Percentiles rank a stretch among this genome's conserved stretches.
Conservation (phyloP, 2,797 vertebrate genomes). For the Tadarida brasiliensis region DNA sequence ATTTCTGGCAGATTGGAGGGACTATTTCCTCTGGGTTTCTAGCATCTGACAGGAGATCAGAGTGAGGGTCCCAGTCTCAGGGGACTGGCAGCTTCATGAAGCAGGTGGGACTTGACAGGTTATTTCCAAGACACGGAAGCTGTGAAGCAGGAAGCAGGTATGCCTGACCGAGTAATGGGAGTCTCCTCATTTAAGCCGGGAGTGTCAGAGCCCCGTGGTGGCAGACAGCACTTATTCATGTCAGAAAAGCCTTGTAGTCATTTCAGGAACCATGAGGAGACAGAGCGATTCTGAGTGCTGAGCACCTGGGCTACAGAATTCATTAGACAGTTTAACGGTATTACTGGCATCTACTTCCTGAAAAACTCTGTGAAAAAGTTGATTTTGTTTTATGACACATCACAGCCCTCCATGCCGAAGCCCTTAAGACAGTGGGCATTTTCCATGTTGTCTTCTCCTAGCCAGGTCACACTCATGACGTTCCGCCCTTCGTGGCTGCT, state of each 20-base stretch:
- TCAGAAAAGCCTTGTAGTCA: conserved; percentile 61
- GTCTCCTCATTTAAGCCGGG: conserved; percentile 76
- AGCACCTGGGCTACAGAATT: conserved; percentile 3
- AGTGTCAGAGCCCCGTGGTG: conserved; percentile 77
- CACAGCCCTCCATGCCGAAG: neutral
- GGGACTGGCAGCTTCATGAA: conserved; percentile 85
- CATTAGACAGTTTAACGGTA: conserved; percentile 63
- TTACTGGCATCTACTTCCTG: conserved; percentile 41
- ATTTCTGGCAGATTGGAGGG: conserved; percentile 89
- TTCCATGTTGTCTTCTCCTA: neutral
- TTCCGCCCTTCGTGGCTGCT: neutral
- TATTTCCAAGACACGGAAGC: conserved; percentile 86
- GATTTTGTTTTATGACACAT: conserved; percentile 40
- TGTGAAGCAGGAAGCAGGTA: conserved; percentile 85
- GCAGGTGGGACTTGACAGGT: conserved; percentile 89
- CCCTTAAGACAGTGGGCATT: neutral
- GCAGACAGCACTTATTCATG: conserved; percentile 74
- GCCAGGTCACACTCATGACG: neutral
- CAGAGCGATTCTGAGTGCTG: conserved; percentile 51
- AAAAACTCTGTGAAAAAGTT: conserved; percentile 38
- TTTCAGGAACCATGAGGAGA: conserved; percentile 73
- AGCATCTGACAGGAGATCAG: conserved; percentile 85
- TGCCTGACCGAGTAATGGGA: conserved; percentile 78
- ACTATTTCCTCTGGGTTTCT: conserved; percentile 87
- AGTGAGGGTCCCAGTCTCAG: conserved; percentile 83